A percentile compares a stretch with the other conserved stretches of the same genome.
These are phyloP conservation scores for Hymenopus coronatus DNA, from an alignment of 2,888 invertebrate genomes.

Conservation along the genomic window DNA sequence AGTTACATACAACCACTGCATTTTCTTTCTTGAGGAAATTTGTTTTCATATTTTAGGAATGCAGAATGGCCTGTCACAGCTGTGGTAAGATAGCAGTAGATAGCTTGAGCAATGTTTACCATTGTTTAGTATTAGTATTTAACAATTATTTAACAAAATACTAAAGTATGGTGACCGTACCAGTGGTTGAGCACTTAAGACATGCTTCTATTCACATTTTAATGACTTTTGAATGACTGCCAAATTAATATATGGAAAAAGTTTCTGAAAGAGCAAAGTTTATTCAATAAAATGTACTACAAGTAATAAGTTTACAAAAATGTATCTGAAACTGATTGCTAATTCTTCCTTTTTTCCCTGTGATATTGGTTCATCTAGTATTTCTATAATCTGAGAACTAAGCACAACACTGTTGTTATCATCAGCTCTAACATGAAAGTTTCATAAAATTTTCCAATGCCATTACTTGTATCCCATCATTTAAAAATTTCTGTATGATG, in stretches of 20 bases:
- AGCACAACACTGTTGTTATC: not conserved
- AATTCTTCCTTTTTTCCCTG: not conserved
- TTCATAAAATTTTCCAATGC: not conserved
- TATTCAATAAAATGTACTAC: not conserved
- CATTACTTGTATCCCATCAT: not conserved
- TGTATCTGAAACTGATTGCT: not conserved
- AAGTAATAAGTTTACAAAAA: not conserved
- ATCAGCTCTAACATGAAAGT: not conserved
- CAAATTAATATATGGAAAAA: no score
- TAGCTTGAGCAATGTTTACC: no score
- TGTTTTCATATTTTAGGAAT: no score
- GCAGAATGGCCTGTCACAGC: no score
- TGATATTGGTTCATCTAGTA: not conserved
- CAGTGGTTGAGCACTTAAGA: not conserved
- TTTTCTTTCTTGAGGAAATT: no score
- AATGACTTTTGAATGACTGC: not conserved
- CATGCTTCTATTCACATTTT: not conserved
- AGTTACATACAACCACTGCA: no score
- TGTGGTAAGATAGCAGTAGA: no score
- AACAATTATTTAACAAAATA: no score
- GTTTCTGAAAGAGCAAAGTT: not conserved
- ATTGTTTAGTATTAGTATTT: no score
- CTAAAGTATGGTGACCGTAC: not conserved
- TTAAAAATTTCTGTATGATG: not conserved
- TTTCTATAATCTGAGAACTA: not conserved